Conservation (phyloP, 2,888 invertebrate species). For the Ariolimax columbianus region DNA sequence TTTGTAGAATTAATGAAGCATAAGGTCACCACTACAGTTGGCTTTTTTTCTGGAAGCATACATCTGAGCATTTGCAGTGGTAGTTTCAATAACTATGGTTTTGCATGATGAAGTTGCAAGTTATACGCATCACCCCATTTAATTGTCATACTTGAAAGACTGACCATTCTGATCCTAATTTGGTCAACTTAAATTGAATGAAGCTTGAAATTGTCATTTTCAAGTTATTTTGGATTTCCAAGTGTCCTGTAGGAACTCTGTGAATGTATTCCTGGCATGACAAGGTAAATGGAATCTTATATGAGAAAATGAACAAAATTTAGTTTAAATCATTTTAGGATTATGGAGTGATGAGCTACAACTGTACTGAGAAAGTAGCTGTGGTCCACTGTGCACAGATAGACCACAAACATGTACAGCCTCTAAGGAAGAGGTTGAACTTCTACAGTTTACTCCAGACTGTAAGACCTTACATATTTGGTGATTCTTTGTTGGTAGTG, state of each 20-base stretch:
- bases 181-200: too few relatives aligned
- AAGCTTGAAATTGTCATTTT: too few relatives aligned
- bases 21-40: too few relatives aligned
- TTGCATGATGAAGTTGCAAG: too few relatives aligned
- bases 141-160: too few relatives aligned
- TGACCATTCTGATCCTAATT: too few relatives aligned
- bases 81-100: too few relatives aligned
- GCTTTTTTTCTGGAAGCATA: too few relatives aligned
- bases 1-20: too few relatives aligned
- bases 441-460: constrained; percentile 25
- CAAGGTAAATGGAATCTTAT: neutral
- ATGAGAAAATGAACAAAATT: neutral
- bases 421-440: constrained; percentile 40
- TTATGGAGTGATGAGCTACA: constrained; percentile 14
- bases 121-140: too few relatives aligned
- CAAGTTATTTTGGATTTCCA: too few relatives aligned
- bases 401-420: neutral
- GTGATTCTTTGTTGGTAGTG: neutral
- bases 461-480: constrained; percentile 30
- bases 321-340: constrained; percentile 15
- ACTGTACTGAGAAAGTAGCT: constrained; percentile 34
- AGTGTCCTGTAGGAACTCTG: neutral
- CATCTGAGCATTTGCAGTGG: too few relatives aligned
- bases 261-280: neutral
- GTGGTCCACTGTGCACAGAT: constrained; percentile 27